A percentile compares a stretch with the other conserved stretches of the same genome.
These are phyloP conservation scores for Talpa occidentalis DNA, from an alignment of 2,113 vertebrate species.

Conservation along the genomic window DNA sequence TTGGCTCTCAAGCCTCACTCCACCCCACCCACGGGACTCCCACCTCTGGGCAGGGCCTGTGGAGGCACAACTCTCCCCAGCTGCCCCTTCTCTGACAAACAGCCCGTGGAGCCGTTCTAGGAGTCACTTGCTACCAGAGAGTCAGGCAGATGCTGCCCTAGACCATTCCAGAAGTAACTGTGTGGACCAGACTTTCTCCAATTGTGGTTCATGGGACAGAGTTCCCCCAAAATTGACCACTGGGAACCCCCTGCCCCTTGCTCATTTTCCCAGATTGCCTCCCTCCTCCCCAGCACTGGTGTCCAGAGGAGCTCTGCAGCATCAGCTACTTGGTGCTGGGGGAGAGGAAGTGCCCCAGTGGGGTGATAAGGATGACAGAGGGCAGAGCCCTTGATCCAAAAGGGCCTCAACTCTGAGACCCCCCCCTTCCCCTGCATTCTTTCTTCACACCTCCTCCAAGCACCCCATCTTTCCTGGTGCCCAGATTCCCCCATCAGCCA, in stretches of 20 bases:
- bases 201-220: too few relatives aligned
- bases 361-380: not conserved
- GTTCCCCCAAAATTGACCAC: not conserved
- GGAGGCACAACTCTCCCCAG: not conserved
- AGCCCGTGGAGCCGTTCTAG: not conserved
- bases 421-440: rapidly evolving
- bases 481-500: not conserved
- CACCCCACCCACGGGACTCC: not conserved
- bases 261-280: not conserved
- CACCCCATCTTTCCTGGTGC: rapidly evolving
- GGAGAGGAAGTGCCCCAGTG: too few relatives aligned
- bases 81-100: not conserved
- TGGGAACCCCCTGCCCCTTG: too few relatives aligned
- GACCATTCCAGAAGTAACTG: not conserved
- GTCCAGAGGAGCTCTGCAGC: not conserved
- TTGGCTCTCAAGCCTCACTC: not conserved
- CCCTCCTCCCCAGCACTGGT: not conserved
- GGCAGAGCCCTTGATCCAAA: too few relatives aligned
- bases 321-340: not conserved
- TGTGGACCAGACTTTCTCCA: not conserved
- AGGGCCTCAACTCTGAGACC: rapidly evolving
- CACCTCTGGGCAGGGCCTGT: not conserved
- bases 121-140: not conserved
- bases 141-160: too few relatives aligned
- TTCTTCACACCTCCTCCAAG: not conserved